Percentiles rank a stretch among this genome's conserved stretches.
These are phyloP conservation scores for Leptoclinus maculatus DNA, from an alignment of 2,797 vertebrate species.

Conservation along the genomic window DNA sequence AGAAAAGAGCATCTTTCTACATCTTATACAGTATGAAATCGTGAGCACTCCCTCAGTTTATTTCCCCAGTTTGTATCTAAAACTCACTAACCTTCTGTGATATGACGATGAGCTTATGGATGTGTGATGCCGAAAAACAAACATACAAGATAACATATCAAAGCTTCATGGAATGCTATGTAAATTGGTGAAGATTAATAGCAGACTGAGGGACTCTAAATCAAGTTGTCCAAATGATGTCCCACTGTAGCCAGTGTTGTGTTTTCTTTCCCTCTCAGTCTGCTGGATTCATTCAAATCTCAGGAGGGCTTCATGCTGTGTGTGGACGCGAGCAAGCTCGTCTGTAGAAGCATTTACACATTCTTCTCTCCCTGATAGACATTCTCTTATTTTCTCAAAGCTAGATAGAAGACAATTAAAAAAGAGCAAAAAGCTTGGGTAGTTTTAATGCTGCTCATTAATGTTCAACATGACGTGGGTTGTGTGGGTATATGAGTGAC, in stretches of 20 bases:
- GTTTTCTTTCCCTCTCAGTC: slow-evolving; percentile 76
- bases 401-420: slow-evolving; percentile 39
- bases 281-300: slow-evolving; percentile 82
- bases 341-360: slow-evolving; percentile 74
- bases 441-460: slow-evolving; percentile 64
- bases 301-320: slow-evolving; percentile 61
- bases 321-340: slow-evolving; percentile 45
- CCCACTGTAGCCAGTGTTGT: slow-evolving; percentile 59
- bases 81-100: slow-evolving; percentile 11
- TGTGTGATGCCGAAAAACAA: slow-evolving; percentile 46
- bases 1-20: slow-evolving; percentile 8
- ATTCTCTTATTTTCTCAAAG: slow-evolving; percentile 44
- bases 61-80: slow-evolving; percentile 2
- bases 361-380: slow-evolving; percentile 61
- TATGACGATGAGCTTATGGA: slow-evolving; percentile 12
- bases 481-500: slow-evolving; percentile 64
- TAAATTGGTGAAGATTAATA: slow-evolving; percentile 80
- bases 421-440: slow-evolving; percentile 11
- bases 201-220: slow-evolving; percentile 76
- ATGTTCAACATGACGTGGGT: slow-evolving; percentile 66
- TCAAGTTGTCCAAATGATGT: slow-evolving; percentile 75
- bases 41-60: slow-evolving; percentile 17
- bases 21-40: slow-evolving; percentile 11
- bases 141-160: slow-evolving; percentile 38
- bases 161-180: slow-evolving; percentile 48